Evolutionary conservation across 2,113 vertebrate species (phyloP).

Genomic region (Ptyas mucosa): DNA sequence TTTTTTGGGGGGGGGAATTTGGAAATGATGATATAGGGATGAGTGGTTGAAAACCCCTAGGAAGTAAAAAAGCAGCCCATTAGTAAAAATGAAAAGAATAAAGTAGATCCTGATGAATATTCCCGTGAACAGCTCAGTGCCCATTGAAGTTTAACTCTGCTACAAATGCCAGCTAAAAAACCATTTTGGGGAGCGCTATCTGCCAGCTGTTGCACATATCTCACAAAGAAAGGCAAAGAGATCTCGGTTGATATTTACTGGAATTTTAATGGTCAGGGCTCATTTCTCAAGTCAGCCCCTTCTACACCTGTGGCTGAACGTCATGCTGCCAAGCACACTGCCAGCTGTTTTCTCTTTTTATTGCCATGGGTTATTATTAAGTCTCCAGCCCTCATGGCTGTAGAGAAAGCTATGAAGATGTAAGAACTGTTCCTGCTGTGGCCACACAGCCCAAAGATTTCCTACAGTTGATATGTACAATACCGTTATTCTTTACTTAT

Average conservation of each 20-base stretch:
- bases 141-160: neutral
- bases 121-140: neutral
- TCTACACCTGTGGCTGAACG: neutral
- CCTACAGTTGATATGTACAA: neutral
- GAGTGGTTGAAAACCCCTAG: neutral
- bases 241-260: neutral
- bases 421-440: neutral
- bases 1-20: neutral
- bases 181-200: neutral
- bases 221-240: neutral
- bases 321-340: neutral
- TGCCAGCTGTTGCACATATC: neutral
- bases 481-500: neutral
- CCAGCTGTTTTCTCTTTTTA: neutral
- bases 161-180: neutral
- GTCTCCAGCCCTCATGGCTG: constrained; percentile 4
- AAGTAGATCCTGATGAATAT: neutral
- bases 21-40: neutral
- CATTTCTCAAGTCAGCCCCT: neutral
- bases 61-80: neutral
- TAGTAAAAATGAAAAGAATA: neutral
- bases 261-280: neutral
- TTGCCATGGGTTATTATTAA: neutral
- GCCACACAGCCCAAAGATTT: neutral
- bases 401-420: neutral